Conservation (phyloP, 1,140 invertebrate genomes). For the Drosophila athabasca region DNA sequence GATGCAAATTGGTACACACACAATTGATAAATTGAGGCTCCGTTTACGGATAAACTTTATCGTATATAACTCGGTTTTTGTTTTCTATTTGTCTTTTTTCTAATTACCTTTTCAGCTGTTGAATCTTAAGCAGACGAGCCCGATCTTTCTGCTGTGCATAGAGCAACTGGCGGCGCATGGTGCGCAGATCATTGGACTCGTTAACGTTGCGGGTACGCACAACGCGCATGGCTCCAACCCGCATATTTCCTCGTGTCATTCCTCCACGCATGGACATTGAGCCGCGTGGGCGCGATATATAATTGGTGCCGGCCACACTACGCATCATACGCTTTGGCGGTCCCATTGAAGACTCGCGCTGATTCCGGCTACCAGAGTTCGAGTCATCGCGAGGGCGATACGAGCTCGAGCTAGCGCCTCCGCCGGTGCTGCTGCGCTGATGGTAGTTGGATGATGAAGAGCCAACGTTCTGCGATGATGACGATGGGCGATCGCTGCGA, state of each 20-base stretch:
- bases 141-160: slow-evolving; percentile 82
- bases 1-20: no score
- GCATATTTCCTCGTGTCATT: slow-evolving; percentile 66
- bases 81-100: slow-evolving; percentile 15
- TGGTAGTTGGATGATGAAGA: slow-evolving; percentile 75
- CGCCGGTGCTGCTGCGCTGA: slow-evolving; percentile 61
- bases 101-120: slow-evolving; percentile 83
- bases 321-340: slow-evolving; percentile 77
- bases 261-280: slow-evolving; percentile 58
- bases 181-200: slow-evolving; percentile 77
- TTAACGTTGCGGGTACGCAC: slow-evolving; percentile 55
- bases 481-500: slow-evolving; percentile 77
- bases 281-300: slow-evolving; percentile 72
- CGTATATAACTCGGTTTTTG: slow-evolving; percentile 18
- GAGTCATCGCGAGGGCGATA: slow-evolving; percentile 70
- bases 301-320: slow-evolving; percentile 71
- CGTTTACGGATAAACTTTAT: slow-evolving; percentile 1
- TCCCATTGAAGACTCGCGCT: slow-evolving; percentile 77
- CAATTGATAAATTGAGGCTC: no score
- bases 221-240: slow-evolving; percentile 74
- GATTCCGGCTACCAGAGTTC: slow-evolving; percentile 55
- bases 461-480: slow-evolving; percentile 70
- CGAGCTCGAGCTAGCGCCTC: slow-evolving; percentile 55
- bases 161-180: slow-evolving; percentile 78
- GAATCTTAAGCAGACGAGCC: slow-evolving; percentile 77